Percentiles rank a stretch among this genome's conserved stretches.
These are phyloP conservation scores for Pygocentrus nattereri DNA, from an alignment of 2,797 vertebrate genomes.

Conservation along the genomic window DNA sequence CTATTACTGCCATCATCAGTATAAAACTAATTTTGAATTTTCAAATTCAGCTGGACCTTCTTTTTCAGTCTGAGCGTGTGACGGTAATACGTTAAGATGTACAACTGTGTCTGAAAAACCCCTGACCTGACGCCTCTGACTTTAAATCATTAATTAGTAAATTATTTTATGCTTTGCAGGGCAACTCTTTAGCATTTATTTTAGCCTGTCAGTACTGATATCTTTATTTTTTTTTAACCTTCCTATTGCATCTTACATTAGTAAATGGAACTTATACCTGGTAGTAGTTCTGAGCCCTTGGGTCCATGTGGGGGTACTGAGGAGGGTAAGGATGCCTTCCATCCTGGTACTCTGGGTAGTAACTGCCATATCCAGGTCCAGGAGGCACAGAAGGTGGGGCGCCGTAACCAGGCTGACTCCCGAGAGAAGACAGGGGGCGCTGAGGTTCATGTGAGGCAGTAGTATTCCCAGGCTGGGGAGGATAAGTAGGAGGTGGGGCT, in stretches of 20 bases:
- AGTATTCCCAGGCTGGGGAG: conserved; percentile 56
- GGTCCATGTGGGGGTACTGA: conserved; percentile 81
- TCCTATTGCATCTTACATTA: neutral
- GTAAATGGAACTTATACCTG: conserved; percentile 76
- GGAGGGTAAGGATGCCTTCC: conserved; percentile 78
- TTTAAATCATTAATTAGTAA: too few relatives aligned
- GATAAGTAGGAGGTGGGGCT: conserved; percentile 61
- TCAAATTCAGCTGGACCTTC: too few relatives aligned
- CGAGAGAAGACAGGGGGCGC: conserved; percentile 79
- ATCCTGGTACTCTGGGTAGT: conserved; percentile 82
- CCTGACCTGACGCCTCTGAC: too few relatives aligned
- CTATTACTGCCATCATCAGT: too few relatives aligned
- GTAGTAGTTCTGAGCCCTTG: conserved; percentile 87
- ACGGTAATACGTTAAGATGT: too few relatives aligned
- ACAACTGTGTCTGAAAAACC: too few relatives aligned
- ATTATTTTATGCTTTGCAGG: too few relatives aligned
- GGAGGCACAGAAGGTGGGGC: conserved; percentile 66
- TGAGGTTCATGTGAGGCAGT: conserved; percentile 73
- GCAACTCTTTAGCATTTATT: too few relatives aligned
- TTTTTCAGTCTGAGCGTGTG: too few relatives aligned
- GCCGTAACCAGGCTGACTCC: conserved; percentile 82
- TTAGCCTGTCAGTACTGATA: too few relatives aligned
- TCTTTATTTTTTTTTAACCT: too few relatives aligned
- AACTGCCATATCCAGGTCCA: conserved; percentile 73
- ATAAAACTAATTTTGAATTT: too few relatives aligned